Percentiles rank a stretch among this genome's conserved stretches.
Conservation (phyloP, 2,888 invertebrate genomes). For the Stenotaenia linearis region DNA sequence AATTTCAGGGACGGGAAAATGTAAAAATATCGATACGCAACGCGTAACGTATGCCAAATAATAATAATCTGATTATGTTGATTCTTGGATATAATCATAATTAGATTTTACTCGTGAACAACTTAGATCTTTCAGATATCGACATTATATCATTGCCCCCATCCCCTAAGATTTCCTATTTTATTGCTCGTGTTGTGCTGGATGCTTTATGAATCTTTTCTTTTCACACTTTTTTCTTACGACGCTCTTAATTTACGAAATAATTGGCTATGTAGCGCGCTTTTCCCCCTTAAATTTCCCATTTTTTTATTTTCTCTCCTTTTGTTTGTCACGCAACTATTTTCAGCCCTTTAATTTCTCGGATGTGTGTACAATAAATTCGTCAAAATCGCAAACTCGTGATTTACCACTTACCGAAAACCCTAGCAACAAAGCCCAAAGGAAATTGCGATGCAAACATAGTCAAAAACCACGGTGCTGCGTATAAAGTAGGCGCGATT, state of each 20-base stretch:
- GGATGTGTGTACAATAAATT: background rate
- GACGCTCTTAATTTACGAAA: background rate
- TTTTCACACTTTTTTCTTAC: conserved; percentile 1
- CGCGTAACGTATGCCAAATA: too few species aligned
- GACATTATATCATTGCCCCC: too few species aligned
- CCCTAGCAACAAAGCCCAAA: conserved; percentile 86
- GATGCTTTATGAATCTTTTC: background rate
- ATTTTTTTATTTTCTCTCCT: conserved; percentile 6
- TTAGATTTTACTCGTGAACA: too few species aligned
- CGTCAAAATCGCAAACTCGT: background rate
- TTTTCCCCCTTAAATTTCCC: background rate
- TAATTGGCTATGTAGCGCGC: background rate
- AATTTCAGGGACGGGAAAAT: too few species aligned
- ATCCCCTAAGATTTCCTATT: background rate
- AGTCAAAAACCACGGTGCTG: conserved; percentile 94
- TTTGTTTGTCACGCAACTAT: background rate
- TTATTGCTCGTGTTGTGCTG: background rate
- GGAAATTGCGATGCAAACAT: conserved; percentile 95
- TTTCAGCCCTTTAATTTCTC: background rate
- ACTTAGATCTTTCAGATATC: background rate
- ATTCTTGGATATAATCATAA: too few species aligned
- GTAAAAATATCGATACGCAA: too few species aligned
- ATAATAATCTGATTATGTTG: too few species aligned
- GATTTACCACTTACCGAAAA: conserved; percentile 63
- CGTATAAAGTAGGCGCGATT: conserved; percentile 88